Base-by-base conservation (phyloP, 2,888 invertebrate genomes). In the Hypercompe scribonia region DNA sequence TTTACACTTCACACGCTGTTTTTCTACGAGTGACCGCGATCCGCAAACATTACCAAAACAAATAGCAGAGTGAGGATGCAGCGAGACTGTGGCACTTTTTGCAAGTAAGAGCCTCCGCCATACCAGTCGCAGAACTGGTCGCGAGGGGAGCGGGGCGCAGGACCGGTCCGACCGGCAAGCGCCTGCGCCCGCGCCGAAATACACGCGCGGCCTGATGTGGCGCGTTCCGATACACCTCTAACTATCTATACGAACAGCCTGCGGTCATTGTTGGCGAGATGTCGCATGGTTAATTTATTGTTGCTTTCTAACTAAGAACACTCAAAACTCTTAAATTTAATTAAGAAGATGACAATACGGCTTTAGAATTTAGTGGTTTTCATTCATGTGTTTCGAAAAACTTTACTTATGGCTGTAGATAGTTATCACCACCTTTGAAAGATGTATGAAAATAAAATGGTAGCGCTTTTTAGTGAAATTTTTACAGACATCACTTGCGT, bases 31-130 rank as follows among this genome's bases (percentile, higher is more conserved):
- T 77, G 78, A 72, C 82, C 78, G 80, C 79, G 74, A 78, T 74
- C 75, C 80, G 79, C 63, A 61, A 71, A 73, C 81, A 88, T 87
- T 88, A 88, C 77, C 84, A 84, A 86, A 86, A 87, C 87, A 86
- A 87, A 86, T 82, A 87, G 73, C 71, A 63, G 71, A 74, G 76
- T 76, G 82, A 81, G 80, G 77, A 84, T 83, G 81, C 79, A 79
- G 75, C 79, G 77, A 78, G 79, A 77, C 81, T 80, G 81, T 82
- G 81, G 78, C 79, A 75, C 78, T 85, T 87, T 88, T 87, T 85
- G 90, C 90, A 81, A 87, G 83, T 71, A 69, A 74, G 58, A 64
- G 70, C 64, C 73, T 73, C 71, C 61, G 68, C 66, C 54, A 70
- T 74, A 74, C 72, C 46, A 67, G 66, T 78, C 69, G 81, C 80